phyloP scores from a whole-genome alignment of 2,888 invertebrate genomes.

The Cactoblastis cactorum region DNA sequence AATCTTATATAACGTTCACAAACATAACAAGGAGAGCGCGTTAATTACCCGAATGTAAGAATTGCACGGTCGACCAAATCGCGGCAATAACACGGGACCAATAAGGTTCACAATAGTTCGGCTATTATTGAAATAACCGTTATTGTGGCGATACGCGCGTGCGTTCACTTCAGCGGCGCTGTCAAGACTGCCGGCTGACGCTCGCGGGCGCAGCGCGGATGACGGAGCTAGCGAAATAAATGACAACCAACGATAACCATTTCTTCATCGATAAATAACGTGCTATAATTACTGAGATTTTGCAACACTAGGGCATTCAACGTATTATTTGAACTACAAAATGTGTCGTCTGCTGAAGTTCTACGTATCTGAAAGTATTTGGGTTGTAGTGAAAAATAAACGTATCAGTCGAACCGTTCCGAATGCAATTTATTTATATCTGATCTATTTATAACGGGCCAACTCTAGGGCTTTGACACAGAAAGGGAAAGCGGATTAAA shows the following conservation, averaged over 20 bases:
- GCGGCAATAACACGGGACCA: slow-evolving; percentile 43
- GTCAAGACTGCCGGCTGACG: slow-evolving; percentile 36
- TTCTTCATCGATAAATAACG: slow-evolving; percentile 58
- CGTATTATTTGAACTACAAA: slow-evolving; percentile 20
- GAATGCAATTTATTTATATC: slow-evolving; percentile 15
- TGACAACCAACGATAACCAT: slow-evolving; percentile 40
- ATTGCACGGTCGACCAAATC: slow-evolving; percentile 27
- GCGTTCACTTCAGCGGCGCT: slow-evolving; percentile 41
- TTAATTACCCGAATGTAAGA: slow-evolving; percentile 31
- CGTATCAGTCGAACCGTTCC: slow-evolving; percentile 8
- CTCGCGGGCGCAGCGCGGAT: slow-evolving; percentile 29
- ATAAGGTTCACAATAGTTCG: slow-evolving; percentile 57
- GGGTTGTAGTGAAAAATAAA: slow-evolving; percentile 14
- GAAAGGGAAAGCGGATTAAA: slow-evolving; percentile 10
- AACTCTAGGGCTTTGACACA: slow-evolving; percentile 15
- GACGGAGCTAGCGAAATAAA: slow-evolving; percentile 17
- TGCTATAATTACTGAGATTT: slow-evolving; percentile 41
- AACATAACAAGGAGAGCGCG: slow-evolving; percentile 25
- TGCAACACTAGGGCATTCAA: slow-evolving; percentile 32
- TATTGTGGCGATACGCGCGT: slow-evolving; percentile 42
- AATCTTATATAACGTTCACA: slow-evolving; percentile 29
- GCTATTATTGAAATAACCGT: slow-evolving; percentile 53
- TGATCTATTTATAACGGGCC: slow-evolving; percentile 13
- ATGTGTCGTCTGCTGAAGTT: slow-evolving; percentile 14
- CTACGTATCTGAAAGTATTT: not conserved